phyloP scores from a whole-genome alignment of 2,797 vertebrate genomes.

The Falco rusticolus region DNA sequence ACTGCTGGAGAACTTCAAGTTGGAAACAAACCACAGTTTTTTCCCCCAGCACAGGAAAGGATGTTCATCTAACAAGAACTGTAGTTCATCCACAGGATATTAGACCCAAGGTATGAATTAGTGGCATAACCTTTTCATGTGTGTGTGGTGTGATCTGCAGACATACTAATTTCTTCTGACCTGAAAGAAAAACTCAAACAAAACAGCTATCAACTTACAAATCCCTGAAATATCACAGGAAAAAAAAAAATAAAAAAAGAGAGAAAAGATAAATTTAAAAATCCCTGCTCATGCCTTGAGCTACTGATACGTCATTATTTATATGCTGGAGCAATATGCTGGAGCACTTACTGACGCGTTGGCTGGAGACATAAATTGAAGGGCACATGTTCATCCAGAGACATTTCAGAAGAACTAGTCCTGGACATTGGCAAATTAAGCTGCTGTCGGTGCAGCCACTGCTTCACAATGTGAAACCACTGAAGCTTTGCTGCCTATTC shows the following conservation, averaged over 20 bases:
- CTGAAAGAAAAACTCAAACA: not conserved
- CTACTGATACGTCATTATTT: not conserved
- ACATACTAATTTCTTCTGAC: not conserved
- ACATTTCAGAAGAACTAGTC: not conserved
- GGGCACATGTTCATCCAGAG: not conserved
- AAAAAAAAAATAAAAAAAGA: not conserved
- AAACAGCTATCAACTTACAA: not conserved
- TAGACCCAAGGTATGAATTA: not conserved
- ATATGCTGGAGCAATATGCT: not conserved
- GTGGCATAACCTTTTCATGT: not conserved
- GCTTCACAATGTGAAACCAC: not conserved
- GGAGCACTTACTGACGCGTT: not conserved
- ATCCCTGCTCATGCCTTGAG: not conserved
- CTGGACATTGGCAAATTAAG: not conserved
- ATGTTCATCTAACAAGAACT: not conserved
- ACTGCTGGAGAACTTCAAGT: not conserved
- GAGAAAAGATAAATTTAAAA: not conserved
- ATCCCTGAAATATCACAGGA: not conserved
- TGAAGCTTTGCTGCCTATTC: not conserved
- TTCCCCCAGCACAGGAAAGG: not conserved
- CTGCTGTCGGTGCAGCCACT: not conserved
- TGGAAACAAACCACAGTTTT: not conserved
- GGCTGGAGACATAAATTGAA: not conserved
- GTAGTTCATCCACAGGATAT: not conserved
- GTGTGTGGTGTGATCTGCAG: not conserved